phyloP scores from a whole-genome alignment of 1,140 invertebrate genomes.

The Carcinoscorpius rotundicauda region DNA sequence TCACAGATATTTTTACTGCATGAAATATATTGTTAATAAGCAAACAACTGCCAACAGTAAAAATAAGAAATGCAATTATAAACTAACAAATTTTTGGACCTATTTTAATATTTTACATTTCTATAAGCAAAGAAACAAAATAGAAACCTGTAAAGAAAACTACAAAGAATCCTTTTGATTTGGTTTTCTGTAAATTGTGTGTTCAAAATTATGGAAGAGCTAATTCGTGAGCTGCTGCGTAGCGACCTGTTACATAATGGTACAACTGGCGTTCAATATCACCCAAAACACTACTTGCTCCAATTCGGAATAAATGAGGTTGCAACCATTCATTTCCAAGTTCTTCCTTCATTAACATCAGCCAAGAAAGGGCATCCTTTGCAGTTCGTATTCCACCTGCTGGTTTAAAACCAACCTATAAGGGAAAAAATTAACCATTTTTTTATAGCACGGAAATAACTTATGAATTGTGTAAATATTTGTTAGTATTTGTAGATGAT shows the following conservation, averaged over 20 bases:
- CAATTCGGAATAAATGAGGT: constrained; percentile 77
- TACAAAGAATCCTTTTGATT: too few relatives aligned
- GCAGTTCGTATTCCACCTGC: constrained; percentile 88
- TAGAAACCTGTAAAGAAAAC: too few relatives aligned
- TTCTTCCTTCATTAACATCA: constrained; percentile 68
- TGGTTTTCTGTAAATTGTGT: too few relatives aligned
- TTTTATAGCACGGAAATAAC: neutral
- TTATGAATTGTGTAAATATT: too few relatives aligned
- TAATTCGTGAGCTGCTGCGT: constrained; percentile 15
- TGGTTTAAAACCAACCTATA: constrained; percentile 87
- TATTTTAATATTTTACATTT: too few relatives aligned
- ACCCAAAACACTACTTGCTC: constrained; percentile 76
- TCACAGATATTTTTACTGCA: too few relatives aligned
- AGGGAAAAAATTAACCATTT: constrained; percentile 21
- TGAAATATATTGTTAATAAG: too few relatives aligned
- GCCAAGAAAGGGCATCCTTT: constrained; percentile 74
- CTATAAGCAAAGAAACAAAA: too few relatives aligned
- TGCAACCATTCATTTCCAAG: constrained; percentile 78
- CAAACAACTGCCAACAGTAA: too few relatives aligned
- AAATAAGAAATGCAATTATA: too few relatives aligned
- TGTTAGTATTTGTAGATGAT: neutral
- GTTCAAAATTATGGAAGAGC: too few relatives aligned
- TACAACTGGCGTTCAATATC: constrained; percentile 58
- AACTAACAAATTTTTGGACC: too few relatives aligned
- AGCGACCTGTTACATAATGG: constrained; percentile 28